A percentile compares a stretch with the other conserved stretches of the same genome.
These are phyloP conservation scores for Montipora sp. DNA, from an alignment of 64 coral and sea anemone genomes.

Conservation along the genomic window DNA sequence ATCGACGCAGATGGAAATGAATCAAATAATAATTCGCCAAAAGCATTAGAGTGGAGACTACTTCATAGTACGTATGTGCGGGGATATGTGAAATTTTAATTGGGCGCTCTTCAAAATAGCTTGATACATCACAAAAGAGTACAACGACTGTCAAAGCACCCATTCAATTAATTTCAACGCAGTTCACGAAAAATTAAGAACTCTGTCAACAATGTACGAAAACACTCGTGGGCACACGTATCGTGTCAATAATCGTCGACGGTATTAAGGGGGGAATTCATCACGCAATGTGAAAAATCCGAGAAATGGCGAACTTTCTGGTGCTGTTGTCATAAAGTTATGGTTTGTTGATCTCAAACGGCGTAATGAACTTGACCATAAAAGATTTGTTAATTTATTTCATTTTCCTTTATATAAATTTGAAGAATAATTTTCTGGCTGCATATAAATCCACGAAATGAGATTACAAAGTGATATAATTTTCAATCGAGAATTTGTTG, in stretches of 20 bases:
- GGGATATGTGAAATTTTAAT: background rate
- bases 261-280: too few relatives aligned
- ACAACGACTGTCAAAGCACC: background rate
- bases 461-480: too few relatives aligned
- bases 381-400: too few relatives aligned
- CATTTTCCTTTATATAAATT: too few relatives aligned
- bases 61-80: background rate
- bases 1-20: background rate
- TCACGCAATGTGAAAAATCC: too few relatives aligned
- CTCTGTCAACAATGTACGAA: background rate
- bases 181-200: background rate
- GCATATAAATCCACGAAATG: too few relatives aligned
- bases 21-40: slow-evolving; percentile 11
- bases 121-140: slow-evolving; percentile 30
- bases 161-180: background rate
- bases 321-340: too few relatives aligned
- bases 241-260: background rate
- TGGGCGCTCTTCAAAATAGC: background rate
- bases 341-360: too few relatives aligned
- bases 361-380: too few relatives aligned
- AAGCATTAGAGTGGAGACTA: slow-evolving; percentile 11
- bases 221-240: background rate
- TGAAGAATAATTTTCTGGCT: too few relatives aligned
- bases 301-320: too few relatives aligned
- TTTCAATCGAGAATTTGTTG: too few relatives aligned